Base-by-base conservation (phyloP, 2,888 invertebrate species). In the Orthosia cruda region DNA sequence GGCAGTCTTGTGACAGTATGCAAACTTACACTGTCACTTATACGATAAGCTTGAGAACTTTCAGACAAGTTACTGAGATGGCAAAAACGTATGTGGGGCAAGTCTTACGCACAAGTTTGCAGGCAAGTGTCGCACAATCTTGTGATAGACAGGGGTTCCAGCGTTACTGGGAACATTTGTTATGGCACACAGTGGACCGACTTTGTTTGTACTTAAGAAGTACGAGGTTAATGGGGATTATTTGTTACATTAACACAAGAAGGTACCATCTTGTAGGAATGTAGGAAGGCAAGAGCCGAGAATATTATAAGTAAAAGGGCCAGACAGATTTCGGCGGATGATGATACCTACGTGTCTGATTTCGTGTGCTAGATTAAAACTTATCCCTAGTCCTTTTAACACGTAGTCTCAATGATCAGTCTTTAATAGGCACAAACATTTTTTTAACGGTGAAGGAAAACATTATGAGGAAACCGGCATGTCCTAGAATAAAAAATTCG, bases 11-110 rank as follows among this genome's bases (percentile, higher is more conserved):
- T 26, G 26, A 3, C 26, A n/a, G n/a, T n/a, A 68, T 58, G 47
- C 67, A 71, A 83, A 83, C 78, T 85, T 85, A 65, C 59, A n/a
- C 74, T 81, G 77, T 81, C 77, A 85, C 85, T 73, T 75, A 71
- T 64, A 67, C 58, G 81, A 68, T 75, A 83, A 71, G 71, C 65
- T 74, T 65, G 57, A 45, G 52, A 83, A 85, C 74, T 85, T 77
- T 67, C 20, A 68, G 54, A 65, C 71, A 76, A 85, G 75, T 85
- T 75, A 85, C 65, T 69, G 69, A 62, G 62, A 62, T 52, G 57
- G 71, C 65, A 77, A 84, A 85, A 85, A 72, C 80, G 80, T 76
- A 73, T 71, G 67, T 71, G 66, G 66, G 62, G 20, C 71, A 68
- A 82, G 79, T 67, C 63, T 57, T 59, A 83, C 71, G 71, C 83